Evolutionary conservation across 2,797 vertebrate species (phyloP), one percentile per base, ranked within the genome.

Genomic region (Kryptopterus vitreolus): DNA sequence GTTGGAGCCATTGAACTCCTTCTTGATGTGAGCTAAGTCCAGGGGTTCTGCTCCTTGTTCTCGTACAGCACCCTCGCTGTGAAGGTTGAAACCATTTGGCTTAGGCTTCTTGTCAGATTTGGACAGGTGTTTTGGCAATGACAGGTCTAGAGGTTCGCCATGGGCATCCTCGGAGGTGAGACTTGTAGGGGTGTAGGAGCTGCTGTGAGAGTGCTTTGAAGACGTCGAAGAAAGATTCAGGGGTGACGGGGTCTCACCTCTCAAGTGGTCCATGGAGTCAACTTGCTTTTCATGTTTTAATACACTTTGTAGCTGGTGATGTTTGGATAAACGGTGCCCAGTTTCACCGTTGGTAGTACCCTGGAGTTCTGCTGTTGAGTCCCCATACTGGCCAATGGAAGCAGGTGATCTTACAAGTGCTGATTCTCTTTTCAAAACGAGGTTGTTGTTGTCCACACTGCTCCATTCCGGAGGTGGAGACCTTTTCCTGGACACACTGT

Each of bases 171-270:
- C 97, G 0, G 96, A 97, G 55, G 92, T 95, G 83, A 97, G 95
- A 94, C 96, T 97, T 93, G 97, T 98, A 89, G 96, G 96, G 91
- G 96, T 98, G 94, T 96, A 97, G 48, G 95, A 98, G 94, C 96
- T 98, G 90, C 95, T 96, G 88, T 96, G 96, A 89, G 96, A 97
- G 94, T 95, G 95, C 94, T 98, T 98, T 90, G 96, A 97, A 92
- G 96, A 98, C 79, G 95, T 96, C 82, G 96, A 97, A 87, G 96
- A 98, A 90, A 98, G 96, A 92, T 98, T 98, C 91, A 99, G 95
- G 85, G 97, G 96, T 78, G 97, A 98, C 62, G 95, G 95, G 88
- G 96, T 96, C 90, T 96, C 94, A 90, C 93, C 95, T 93, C 96
- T 95, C 73, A 96, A 95, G 92, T 95, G 95, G 94, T 97, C 96